phyloP scores from a whole-genome alignment of 2,888 invertebrate genomes.

The Cepaea hortensis region DNA sequence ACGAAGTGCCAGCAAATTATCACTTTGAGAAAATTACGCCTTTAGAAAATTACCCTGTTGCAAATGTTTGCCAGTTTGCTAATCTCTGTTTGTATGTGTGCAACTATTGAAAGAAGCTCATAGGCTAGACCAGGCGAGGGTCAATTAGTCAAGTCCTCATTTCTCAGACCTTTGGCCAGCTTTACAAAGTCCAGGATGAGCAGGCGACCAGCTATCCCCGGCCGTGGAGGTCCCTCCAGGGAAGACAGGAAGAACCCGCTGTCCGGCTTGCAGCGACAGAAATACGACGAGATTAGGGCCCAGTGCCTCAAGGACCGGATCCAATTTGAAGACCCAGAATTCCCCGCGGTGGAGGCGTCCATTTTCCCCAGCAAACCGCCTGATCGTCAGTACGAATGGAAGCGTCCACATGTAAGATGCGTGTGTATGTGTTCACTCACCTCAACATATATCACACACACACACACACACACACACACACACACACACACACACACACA shows the following conservation, averaged over 20 bases:
- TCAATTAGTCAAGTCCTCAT: no score
- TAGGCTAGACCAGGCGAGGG: no score
- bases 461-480: neutral
- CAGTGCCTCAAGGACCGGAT: conserved; percentile 15
- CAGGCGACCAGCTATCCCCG: neutral
- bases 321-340: conserved; percentile 45
- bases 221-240: conserved; percentile 5
- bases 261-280: conserved; percentile 24
- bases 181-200: neutral
- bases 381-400: conserved; percentile 32
- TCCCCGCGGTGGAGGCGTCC: conserved; percentile 35
- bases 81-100: no score
- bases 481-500: no score
- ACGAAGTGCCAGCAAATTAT: no score
- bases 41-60: no score
- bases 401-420: conserved; percentile 41
- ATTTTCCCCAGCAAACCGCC: conserved; percentile 38
- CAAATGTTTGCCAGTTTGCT: no score
- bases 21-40: no score
- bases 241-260: conserved; percentile 37
- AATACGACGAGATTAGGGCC: conserved; percentile 21
- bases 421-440: neutral
- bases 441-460: neutral
- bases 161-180: no score
- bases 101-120: no score